These are phyloP conservation scores for Pedetes capensis DNA, from an alignment of 2,113 vertebrate genomes.

Conservation along the genomic window DNA sequence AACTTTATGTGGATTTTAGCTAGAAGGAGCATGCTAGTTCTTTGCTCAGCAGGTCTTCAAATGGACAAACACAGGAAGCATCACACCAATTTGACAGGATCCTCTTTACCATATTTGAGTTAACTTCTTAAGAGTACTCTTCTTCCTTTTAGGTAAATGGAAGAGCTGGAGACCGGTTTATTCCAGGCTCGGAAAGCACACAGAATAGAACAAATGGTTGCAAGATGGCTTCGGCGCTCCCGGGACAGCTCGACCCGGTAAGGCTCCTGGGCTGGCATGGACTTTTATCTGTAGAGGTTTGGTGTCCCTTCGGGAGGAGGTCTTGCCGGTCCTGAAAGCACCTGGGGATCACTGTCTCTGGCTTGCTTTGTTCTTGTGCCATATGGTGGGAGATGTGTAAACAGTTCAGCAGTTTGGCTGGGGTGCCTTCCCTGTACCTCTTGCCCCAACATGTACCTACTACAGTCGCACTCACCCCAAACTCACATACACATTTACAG, in stretches of 20 bases:
- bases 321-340: background rate
- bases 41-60: background rate
- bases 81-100: background rate
- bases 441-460: background rate
- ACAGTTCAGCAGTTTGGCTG: background rate
- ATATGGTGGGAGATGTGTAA: background rate
- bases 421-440: background rate
- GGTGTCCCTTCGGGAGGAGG: background rate
- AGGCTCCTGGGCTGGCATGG: background rate
- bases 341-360: background rate
- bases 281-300: background rate
- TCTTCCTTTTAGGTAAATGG: conserved; percentile 93
- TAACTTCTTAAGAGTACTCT: conserved; percentile 27
- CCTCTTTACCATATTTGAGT: background rate
- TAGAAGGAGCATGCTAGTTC: background rate
- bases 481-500: background rate
- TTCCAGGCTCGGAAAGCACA: conserved; percentile 90
- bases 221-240: conserved; percentile 94
- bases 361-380: conserved; percentile 21
- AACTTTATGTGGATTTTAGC: background rate
- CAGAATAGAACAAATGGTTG: conserved; percentile 97
- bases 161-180: conserved; percentile 93
- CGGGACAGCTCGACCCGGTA: conserved; percentile 92
- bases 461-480: background rate
- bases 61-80: background rate